Evolutionary conservation across 2,888 invertebrate species (phyloP).

Genomic region (Polyommatus icarus): DNA sequence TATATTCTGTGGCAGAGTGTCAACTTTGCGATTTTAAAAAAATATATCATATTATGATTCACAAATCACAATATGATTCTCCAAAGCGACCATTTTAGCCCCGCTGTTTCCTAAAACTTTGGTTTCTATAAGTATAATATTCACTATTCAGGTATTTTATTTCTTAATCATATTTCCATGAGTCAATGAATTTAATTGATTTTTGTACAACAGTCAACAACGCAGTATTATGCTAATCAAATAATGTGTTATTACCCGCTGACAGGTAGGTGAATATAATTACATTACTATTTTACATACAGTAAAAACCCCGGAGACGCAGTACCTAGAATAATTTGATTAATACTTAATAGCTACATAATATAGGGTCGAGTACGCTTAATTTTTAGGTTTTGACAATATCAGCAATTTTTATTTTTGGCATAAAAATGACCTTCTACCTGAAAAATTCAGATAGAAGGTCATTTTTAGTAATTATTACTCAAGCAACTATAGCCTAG

Average conservation of each 20-base stretch:
- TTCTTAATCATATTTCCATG: neutral
- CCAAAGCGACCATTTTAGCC: too few species aligned
- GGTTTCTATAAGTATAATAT: neutral
- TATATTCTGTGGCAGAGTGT: too few species aligned
- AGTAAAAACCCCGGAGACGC: slow-evolving; percentile 9
- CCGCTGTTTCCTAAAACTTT: neutral
- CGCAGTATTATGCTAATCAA: neutral
- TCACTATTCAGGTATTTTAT: neutral
- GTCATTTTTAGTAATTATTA: too few species aligned
- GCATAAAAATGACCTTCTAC: too few species aligned
- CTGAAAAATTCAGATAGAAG: too few species aligned
- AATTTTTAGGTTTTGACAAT: neutral
- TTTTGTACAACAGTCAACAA: neutral
- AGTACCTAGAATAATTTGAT: neutral
- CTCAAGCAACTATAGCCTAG: too few species aligned
- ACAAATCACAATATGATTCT: too few species aligned
- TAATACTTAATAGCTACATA: neutral
- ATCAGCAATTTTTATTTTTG: neutral
- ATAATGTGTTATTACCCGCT: slow-evolving; percentile 11
- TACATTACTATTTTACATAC: neutral
- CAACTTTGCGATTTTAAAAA: too few species aligned
- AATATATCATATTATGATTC: too few species aligned
- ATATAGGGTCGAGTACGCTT: neutral
- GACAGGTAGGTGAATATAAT: slow-evolving; percentile 25
- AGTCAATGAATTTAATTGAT: neutral